Base-by-base conservation (phyloP, 2,113 vertebrate genomes). In the Propithecus coquereli region DNA sequence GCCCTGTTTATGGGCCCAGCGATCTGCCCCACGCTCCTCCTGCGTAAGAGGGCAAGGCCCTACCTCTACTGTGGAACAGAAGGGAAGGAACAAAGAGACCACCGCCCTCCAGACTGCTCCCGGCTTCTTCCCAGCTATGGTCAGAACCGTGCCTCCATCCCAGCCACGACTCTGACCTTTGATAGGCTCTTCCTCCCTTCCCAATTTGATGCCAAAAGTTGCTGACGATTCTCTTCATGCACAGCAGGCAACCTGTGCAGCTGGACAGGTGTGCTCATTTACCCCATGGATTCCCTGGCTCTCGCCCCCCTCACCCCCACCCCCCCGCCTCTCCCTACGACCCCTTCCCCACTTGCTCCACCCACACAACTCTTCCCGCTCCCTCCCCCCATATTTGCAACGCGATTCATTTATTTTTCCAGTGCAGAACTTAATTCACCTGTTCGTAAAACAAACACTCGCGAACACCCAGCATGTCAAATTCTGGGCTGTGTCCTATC, bases 261-360 rank as follows among this genome's bases (percentile, higher is more conserved):
- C 43, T 45, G 45, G 79, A 59, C 61, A 27, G n/a, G 61, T 43
- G 47, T 65, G 6, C 57, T 66, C 2, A 74, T n/a, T 77, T 7
- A 34, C 25, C 52, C 50, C 2, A 2, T 7, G 27, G 85, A n/a
- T 34, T 47, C 65, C 79, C 3, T 2, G 40, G 25, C 45, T 70
- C 50, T 47, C 27, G 14, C 86, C 94, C 71, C 95, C 59, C 17
- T 54, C 52, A 20, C 17, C 45, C 63, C 84, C 59, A 9, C 25
- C 25, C 6, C 20, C 50, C 23, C 8, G 34, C 6, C 76, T 91
- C 77, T 96, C 96, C 81, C 94, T 80, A 90, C 40, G 3, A 47
- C 6, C 5, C 45, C 34, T 65, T 43, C 32, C 4, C 6, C 1
- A 9, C 4, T 37, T 40, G 8, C 27, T 2, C 45, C 13, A 27